Conservation (phyloP, 2,888 invertebrate species). For the Tillus elongatus region DNA sequence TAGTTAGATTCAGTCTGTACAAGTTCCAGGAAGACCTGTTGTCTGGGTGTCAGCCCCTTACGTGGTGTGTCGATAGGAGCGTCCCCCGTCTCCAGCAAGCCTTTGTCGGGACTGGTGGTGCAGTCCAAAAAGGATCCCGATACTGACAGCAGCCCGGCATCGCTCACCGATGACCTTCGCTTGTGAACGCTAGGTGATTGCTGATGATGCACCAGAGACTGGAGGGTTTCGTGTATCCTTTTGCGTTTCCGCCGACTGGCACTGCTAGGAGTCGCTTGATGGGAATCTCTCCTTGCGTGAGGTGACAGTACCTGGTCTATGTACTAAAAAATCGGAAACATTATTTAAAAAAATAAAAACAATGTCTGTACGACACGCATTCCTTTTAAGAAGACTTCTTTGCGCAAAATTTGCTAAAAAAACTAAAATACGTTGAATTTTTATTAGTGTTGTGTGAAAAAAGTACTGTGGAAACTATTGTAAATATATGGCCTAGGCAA, state of each 20-base stretch:
- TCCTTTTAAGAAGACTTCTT: too few species aligned
- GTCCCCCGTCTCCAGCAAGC: constrained; percentile 43
- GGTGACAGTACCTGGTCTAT: constrained; percentile 46
- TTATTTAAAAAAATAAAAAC: constrained; percentile 6
- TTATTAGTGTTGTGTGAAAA: too few species aligned
- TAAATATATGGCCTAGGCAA: too few species aligned
- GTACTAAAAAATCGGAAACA: constrained; percentile 34
- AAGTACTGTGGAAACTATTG: too few species aligned
- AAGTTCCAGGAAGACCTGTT: constrained; percentile 83
- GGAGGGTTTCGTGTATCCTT: constrained; percentile 53
- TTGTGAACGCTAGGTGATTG: constrained; percentile 57
- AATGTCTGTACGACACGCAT: too few species aligned
- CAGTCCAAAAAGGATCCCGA: constrained; percentile 85
- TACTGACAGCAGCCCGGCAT: constrained; percentile 73
- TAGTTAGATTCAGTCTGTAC: constrained; percentile 97
- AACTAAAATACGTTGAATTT: too few species aligned
- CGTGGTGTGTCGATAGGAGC: constrained; percentile 49
- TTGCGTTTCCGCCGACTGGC: constrained; percentile 70
- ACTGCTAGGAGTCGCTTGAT: constrained; percentile 44
- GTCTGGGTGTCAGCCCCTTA: constrained; percentile 64
- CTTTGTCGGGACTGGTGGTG: constrained; percentile 69
- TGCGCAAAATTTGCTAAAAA: too few species aligned
- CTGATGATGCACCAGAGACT: constrained; percentile 49
- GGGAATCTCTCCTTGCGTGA: constrained; percentile 48
- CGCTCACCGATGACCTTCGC: constrained; percentile 77